Evolutionary conservation across 2,797 vertebrate species (phyloP).

Genomic region (Bradypodion ventrale): DNA sequence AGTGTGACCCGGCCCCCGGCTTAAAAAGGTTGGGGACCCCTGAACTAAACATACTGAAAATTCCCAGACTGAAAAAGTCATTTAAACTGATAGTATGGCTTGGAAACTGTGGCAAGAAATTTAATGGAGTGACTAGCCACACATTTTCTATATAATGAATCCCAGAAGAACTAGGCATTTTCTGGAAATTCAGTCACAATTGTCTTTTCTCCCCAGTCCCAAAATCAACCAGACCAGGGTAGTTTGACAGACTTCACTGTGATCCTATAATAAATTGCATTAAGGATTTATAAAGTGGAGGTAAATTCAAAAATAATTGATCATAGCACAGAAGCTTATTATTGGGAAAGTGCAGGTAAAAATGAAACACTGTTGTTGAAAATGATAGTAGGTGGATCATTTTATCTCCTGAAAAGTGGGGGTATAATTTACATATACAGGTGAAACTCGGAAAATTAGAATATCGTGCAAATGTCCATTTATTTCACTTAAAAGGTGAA

Average conservation of each 20-base stretch:
- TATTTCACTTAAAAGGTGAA: no score
- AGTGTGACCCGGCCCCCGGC: no score
- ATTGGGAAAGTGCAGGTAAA: neutral
- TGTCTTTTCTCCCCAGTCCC: neutral
- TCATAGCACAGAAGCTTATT: neutral
- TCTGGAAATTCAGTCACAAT: neutral
- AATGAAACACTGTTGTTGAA: neutral
- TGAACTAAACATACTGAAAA: neutral
- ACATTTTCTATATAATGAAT: neutral
- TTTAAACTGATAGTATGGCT: neutral
- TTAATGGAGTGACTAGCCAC: neutral
- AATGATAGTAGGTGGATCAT: neutral
- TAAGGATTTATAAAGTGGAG: neutral
- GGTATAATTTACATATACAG: neutral
- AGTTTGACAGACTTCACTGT: neutral
- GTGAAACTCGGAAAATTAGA: no score
- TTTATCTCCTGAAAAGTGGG: neutral
- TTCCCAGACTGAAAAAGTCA: neutral
- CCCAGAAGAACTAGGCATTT: neutral
- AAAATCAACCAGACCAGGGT: neutral
- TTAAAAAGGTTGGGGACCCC: no score
- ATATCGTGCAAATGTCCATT: no score
- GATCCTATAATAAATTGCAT: neutral
- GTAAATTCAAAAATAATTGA: neutral
- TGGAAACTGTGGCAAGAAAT: neutral